Base-by-base conservation (phyloP, 35 echinoderm and acorn worm genomes). In the Diadema setosum region DNA sequence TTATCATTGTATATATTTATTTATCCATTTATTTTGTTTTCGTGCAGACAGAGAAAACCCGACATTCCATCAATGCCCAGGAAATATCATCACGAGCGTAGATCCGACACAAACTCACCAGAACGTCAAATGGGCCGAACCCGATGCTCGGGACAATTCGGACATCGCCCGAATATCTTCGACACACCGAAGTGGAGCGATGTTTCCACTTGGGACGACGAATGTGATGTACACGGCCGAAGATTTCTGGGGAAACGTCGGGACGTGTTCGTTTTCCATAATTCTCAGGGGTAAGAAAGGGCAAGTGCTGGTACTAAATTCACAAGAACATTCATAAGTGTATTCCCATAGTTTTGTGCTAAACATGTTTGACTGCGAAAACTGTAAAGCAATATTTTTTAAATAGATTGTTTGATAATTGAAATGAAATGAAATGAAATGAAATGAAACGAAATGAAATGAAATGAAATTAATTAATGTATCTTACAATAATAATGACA, bases 191-290 rank as follows among this genome's bases (percentile, higher is more conserved):
- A 63, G 48, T 40, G 86, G 85, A 18, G 15, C 80, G 58, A 11
- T 32, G 15, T 94, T 94, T 70, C 46, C 81, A 5, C 63, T 89
- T 37, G 92, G 92, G 1, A 46, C 16, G 24, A 94, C 92, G 1
- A 46, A 52, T 12, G 92, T 94, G 17, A 27, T 83, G 24, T 94
- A 94, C 65, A 89, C 92, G 16, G 92, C 92, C 5, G 83, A 59
- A 36, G 92, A 94, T 29, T 59, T 42, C 46, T 82, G 78, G 16
- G 92, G 92, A 26, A 94, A 94, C 43, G 43, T 32, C 25, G 92
- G 80, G 4, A 80, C 80, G 1, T 88, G 86, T 27, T 55, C 80
- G 24, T 94, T 94, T 65, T 64, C 50, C 26, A 69, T 88, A 24
- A 78, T 76, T 29, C 36, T 94, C 20, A 85, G 52, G 50, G 92